Evolutionary conservation across 2,797 vertebrate species (phyloP).

Genomic region (Pseudochromis fuscus): DNA sequence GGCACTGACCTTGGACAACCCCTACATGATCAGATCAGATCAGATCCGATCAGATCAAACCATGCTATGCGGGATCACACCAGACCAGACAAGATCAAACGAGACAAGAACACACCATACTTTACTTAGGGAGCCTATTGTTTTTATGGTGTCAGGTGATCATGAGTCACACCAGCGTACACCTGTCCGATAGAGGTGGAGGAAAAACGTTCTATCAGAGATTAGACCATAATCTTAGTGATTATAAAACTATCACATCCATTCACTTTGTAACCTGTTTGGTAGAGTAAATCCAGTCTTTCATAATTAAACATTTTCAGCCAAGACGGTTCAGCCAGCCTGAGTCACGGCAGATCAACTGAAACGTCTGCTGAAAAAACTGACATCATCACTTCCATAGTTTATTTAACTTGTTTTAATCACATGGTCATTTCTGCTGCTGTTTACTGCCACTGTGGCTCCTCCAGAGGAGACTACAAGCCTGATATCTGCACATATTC

Average conservation of each 20-base stretch:
- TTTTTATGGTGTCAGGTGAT: conserved; percentile 31
- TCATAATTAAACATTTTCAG: conserved; percentile 1
- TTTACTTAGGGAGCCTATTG: conserved; percentile 18
- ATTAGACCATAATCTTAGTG: not conserved
- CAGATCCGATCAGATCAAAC: conserved; percentile 31
- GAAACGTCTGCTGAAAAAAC: not conserved
- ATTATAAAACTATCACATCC: not conserved
- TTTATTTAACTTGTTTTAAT: not conserved
- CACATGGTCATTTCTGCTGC: not conserved
- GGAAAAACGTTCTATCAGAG: conserved; percentile 14
- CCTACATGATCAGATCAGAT: conserved; percentile 1
- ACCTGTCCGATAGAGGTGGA: conserved; percentile 3
- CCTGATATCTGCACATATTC: not conserved
- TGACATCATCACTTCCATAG: not conserved
- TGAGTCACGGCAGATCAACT: not conserved
- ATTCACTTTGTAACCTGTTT: conserved; percentile 11
- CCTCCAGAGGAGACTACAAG: not conserved
- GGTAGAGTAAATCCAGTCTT: not conserved
- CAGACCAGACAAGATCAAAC: conserved; percentile 21
- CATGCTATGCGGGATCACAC: conserved; percentile 15
- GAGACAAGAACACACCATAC: conserved; percentile 24
- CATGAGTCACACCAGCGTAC: conserved; percentile 22
- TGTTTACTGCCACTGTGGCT: not conserved
- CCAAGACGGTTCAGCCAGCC: not conserved
- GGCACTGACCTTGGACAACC: not conserved